These are phyloP conservation scores for Tetrapedia diversipes DNA, from an alignment of 2,888 invertebrate genomes.

Conservation along the genomic window DNA sequence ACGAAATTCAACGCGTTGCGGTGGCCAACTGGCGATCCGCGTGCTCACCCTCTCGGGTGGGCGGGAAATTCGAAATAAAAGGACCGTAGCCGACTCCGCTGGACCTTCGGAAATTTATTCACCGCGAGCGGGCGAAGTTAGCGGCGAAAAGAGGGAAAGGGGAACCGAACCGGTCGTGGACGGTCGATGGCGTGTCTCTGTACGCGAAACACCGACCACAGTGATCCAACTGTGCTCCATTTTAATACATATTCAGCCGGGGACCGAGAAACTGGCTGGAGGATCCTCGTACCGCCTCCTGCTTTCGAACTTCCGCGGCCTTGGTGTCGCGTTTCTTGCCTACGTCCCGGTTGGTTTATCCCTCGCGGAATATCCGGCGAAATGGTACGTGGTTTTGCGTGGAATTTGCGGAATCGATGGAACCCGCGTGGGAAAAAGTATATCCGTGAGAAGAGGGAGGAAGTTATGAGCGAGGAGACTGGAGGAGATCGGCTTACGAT, in stretches of 20 bases:
- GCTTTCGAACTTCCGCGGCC: neutral
- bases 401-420: conserved; percentile 20
- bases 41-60: conserved; percentile 44
- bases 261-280: conserved; percentile 16
- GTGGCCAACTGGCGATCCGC: conserved; percentile 67
- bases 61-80: conserved; percentile 72
- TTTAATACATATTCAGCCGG: conserved; percentile 65
- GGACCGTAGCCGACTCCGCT: conserved; percentile 25
- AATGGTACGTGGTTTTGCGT: conserved; percentile 23
- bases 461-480: neutral
- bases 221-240: conserved; percentile 50
- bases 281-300: neutral
- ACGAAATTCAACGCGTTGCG: conserved; percentile 68
- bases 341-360: conserved; percentile 2
- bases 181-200: conserved; percentile 40
- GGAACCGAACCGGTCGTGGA: conserved; percentile 37
- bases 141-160: conserved; percentile 21
- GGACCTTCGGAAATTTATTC: conserved; percentile 71
- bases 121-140: conserved; percentile 64
- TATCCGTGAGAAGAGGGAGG: neutral
- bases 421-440: too few species aligned
- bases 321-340: neutral
- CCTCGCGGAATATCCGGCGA: conserved; percentile 20
- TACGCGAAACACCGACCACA: conserved; percentile 55
- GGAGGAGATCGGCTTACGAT: neutral